Evolutionary conservation across 1,140 invertebrate genomes (phyloP).

Genomic region (Microplitis demolitor): DNA sequence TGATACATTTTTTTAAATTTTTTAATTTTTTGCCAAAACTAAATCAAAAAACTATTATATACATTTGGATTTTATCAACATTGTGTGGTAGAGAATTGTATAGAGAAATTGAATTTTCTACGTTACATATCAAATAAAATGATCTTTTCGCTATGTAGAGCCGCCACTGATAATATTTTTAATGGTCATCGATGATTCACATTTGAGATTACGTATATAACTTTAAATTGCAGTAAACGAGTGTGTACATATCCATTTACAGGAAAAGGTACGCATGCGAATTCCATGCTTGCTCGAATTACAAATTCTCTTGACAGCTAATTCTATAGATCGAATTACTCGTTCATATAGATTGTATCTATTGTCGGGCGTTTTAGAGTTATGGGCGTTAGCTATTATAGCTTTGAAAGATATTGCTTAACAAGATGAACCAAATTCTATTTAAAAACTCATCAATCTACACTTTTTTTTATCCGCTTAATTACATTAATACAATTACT

Average conservation of each 20-base stretch:
- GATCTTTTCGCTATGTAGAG: background rate
- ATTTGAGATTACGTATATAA: slow-evolving; percentile 18
- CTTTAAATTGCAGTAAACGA: background rate
- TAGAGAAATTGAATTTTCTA: background rate
- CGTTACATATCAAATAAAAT: background rate
- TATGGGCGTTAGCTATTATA: background rate
- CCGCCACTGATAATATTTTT: slow-evolving; percentile 1
- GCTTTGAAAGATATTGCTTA: slow-evolving; percentile 1
- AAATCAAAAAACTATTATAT: background rate
- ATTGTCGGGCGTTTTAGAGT: background rate
- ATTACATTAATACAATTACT: too few relatives aligned
- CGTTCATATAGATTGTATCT: background rate
- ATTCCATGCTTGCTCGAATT: background rate
- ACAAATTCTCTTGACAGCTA: background rate
- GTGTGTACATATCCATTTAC: background rate
- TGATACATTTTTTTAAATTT: background rate
- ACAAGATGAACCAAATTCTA: background rate
- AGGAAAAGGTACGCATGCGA: background rate
- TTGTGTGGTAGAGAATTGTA: background rate
- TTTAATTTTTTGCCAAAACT: background rate
- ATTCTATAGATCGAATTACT: slow-evolving; percentile 8
- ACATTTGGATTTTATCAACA: too few relatives aligned
- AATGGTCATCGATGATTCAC: slow-evolving; percentile 24
- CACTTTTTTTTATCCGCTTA: too few relatives aligned
- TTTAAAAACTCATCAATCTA: too few relatives aligned